These are phyloP conservation scores for Tamias sibiricus DNA, from an alignment of 2,113 vertebrate genomes.

Conservation along the genomic window DNA sequence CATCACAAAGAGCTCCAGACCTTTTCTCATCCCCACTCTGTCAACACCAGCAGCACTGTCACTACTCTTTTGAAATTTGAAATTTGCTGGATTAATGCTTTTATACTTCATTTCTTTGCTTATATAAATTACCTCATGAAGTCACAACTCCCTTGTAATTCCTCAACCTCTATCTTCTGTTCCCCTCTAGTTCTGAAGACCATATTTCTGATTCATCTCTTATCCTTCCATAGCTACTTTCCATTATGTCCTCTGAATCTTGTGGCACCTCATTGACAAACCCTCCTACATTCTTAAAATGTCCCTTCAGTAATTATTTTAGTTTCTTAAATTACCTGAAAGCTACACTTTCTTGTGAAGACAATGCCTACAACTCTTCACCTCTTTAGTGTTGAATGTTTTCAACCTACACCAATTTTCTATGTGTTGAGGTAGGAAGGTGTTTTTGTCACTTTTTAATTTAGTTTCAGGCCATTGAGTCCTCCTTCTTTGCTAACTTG, in stretches of 20 bases:
- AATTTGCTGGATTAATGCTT: not conserved
- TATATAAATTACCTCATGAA: not conserved
- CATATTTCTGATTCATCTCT: not conserved
- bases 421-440: not conserved
- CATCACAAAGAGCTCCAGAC: not conserved
- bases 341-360: not conserved
- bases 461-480: not conserved
- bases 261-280: not conserved
- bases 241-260: not conserved
- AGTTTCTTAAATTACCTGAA: not conserved
- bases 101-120: not conserved
- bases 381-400: not conserved
- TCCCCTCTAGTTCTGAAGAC: not conserved
- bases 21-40: not conserved
- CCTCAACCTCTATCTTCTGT: too few relatives aligned
- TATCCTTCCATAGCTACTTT: not conserved
- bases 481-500: not conserved
- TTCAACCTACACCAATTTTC: not conserved
- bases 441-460: not conserved
- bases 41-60: not conserved
- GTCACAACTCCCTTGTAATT: not conserved
- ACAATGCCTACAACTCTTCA: not conserved
- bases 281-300: not conserved
- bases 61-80: not conserved
- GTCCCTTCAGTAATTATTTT: not conserved